Base-by-base conservation (phyloP, 2,113 vertebrate species). In the Phyllostomus hastatus region DNA sequence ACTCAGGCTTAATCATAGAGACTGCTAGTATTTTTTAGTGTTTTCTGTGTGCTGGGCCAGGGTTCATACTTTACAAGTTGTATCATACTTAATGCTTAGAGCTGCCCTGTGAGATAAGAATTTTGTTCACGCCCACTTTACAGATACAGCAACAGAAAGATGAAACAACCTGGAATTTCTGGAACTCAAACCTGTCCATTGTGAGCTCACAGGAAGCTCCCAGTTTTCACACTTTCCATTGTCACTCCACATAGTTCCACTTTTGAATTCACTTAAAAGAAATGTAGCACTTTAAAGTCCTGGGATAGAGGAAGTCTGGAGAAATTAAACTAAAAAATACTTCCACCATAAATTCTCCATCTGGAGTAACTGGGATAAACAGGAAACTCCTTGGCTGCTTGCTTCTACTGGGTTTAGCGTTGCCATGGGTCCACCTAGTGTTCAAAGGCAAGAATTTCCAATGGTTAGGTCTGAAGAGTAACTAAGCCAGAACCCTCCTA, bases 371-470 rank as follows among this genome's bases (percentile, higher is more conserved):
- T 28, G 33, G 12, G 15, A 4, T 15, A 38, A 61, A 2, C 22
- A 4, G 0, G n/a, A 24, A 7, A 26, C 38, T 69, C 64, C 46
- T 17, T 2, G 1, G 17, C 26, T 8, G 1, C 0, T 7, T 12
- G 4, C 17, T 35, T 61, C 28, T 82, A 15, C 69, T 48, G 7
- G 4, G 4, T 91, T 46, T 38, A 3, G 70, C 75, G 78, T 78
- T 67, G 75, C 94, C 26, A 91, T 86, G 92, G 90, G 20, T 79
- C 96, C 97, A 97, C 88, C 98, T 97, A 95, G 95, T 86, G 98
- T 92, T 6, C 69, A 93, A 16, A 93, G 1, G 0, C 1, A 48
- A 52, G 80, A 95, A 78, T 88, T 88, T 41, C 19, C 12, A 35
- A 7, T 1, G 1, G 2, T 11, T 12, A 26, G 5, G 9, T 11